Conservation (phyloP, 2,797 vertebrate species). For the Silurus aristotelis region DNA sequence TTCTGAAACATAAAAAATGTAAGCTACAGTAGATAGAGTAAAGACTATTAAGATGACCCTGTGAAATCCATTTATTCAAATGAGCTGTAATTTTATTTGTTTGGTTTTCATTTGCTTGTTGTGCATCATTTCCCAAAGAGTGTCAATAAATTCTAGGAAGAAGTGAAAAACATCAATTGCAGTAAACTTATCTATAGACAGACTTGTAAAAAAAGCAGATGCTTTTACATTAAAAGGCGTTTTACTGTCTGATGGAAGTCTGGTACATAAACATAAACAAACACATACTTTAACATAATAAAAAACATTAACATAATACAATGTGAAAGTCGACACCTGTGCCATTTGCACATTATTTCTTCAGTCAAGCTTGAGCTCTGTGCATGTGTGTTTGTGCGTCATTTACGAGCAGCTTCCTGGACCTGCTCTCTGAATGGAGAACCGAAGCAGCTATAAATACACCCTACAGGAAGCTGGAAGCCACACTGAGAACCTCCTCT, state of each 20-base stretch:
- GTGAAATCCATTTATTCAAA: too few species aligned
- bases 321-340: constrained; percentile 10
- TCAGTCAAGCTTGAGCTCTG: constrained; percentile 23
- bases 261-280: background rate
- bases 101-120: background rate
- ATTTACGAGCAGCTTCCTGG: constrained; percentile 42
- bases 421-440: constrained; percentile 37
- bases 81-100: background rate
- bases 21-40: too few species aligned
- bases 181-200: background rate
- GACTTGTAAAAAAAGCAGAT: background rate
- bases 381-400: background rate
- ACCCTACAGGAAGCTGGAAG: constrained; percentile 34
- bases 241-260: background rate
- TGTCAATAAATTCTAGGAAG: background rate
- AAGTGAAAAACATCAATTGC: background rate
- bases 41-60: too few species aligned
- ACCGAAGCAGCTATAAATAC: constrained; percentile 43
- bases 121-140: background rate
- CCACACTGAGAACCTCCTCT: background rate
- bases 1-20: too few species aligned
- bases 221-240: background rate
- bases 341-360: constrained; percentile 31
- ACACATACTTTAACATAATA: background rate
- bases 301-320: background rate